Percentiles rank a stretch among this genome's conserved stretches.
These are phyloP conservation scores for Sinocyclocheilus maitianheensis DNA, from an alignment of 2,113 vertebrate genomes.

Conservation along the genomic window DNA sequence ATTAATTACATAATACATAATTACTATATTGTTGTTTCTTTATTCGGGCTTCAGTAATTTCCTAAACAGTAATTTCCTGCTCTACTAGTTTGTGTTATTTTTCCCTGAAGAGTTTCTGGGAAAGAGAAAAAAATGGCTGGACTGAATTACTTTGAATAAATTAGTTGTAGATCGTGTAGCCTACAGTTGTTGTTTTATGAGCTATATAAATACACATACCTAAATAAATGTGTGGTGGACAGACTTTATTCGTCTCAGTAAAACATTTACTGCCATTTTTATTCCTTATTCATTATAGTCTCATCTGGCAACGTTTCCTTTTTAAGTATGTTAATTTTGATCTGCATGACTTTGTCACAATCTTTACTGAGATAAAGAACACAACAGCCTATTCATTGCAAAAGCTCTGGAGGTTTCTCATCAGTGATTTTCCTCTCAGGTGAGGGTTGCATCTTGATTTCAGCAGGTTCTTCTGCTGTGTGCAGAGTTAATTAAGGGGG, in stretches of 20 bases:
- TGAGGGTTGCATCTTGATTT: slow-evolving; percentile 23
- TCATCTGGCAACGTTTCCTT: no score
- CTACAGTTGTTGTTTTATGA: background rate
- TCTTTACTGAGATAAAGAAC: background rate
- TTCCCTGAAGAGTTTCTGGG: background rate
- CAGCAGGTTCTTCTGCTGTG: background rate
- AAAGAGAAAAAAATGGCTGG: background rate
- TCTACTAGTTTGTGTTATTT: background rate
- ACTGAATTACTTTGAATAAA: background rate
- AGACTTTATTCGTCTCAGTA: background rate
- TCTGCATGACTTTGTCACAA: background rate
- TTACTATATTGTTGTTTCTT: background rate
- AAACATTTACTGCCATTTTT: background rate
- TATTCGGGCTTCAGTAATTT: background rate
- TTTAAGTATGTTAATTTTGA: background rate
- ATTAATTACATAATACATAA: slow-evolving; percentile 1
- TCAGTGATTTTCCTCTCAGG: background rate
- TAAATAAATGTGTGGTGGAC: background rate
- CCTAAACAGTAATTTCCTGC: background rate
- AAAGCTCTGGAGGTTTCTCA: background rate
- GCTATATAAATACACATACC: background rate
- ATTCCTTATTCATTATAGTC: background rate
- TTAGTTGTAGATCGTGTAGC: background rate
- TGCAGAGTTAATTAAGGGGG: slow-evolving; percentile 44
- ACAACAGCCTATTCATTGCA: background rate